phyloP scores from a whole-genome alignment of 2,113 vertebrate species.

The Ictalurus furcatus region DNA sequence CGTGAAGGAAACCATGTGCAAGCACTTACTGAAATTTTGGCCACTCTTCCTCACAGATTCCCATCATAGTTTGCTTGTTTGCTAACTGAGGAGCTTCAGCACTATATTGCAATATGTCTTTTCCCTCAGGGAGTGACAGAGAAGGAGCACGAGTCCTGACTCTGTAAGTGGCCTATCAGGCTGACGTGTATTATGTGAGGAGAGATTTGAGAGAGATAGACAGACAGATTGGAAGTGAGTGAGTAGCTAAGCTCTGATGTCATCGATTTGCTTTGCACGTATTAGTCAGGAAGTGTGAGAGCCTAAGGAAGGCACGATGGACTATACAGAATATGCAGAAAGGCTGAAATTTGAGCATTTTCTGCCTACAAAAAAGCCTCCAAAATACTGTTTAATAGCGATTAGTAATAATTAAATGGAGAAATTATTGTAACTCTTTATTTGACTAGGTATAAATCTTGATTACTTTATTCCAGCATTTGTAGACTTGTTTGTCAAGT shows the following conservation, averaged over 20 bases:
- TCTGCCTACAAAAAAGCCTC: not conserved
- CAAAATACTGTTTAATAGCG: not conserved
- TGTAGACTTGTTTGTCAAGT: not conserved
- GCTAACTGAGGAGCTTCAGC: not conserved
- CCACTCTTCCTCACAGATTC: not conserved
- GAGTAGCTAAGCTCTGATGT: slow-evolving; percentile 24
- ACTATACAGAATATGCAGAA: not conserved
- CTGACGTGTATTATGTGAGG: not conserved
- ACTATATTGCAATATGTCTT: slow-evolving; percentile 46
- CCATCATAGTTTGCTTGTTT: not conserved
- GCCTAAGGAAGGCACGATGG: not conserved
- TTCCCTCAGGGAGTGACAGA: not conserved
- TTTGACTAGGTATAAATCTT: not conserved
- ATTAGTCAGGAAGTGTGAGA: slow-evolving; percentile 1
- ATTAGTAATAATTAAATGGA: not conserved
- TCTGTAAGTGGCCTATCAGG: not conserved
- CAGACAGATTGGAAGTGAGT: slow-evolving; percentile 17
- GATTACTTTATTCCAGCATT: not conserved
- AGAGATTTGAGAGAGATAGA: not conserved
- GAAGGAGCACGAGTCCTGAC: slow-evolving; percentile 1
- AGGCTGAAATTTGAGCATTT: slow-evolving; percentile 48
- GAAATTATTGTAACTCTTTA: not conserved
- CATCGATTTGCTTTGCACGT: slow-evolving; percentile 13
- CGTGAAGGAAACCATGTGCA: not conserved
- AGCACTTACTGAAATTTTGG: slow-evolving; percentile 19